Conservation (phyloP, 1,140 invertebrate species). For the Linepithema humile region DNA sequence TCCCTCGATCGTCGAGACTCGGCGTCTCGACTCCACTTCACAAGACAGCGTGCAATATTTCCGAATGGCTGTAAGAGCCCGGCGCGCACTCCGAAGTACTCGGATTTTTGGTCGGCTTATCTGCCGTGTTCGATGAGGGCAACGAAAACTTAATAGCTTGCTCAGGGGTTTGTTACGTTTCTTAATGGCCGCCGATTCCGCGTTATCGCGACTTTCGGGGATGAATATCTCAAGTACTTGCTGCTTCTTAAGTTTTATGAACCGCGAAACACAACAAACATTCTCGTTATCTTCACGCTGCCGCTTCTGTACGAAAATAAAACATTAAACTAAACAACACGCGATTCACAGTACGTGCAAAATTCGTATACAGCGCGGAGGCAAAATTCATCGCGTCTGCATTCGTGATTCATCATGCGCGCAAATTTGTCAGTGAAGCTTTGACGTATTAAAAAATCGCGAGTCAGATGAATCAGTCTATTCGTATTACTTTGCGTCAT, state of each 20-base stretch:
- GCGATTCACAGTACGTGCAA: too few species aligned
- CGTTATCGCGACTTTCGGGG: slow-evolving; percentile 42
- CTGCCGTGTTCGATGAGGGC: slow-evolving; percentile 37
- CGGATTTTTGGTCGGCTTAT: slow-evolving; percentile 13
- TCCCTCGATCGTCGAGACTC: not conserved
- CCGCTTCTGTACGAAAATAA: not conserved
- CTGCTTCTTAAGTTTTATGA: slow-evolving; percentile 20
- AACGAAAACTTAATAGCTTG: slow-evolving; percentile 56
- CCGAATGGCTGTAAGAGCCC: not conserved
- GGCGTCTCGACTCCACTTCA: not conserved
- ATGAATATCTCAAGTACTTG: slow-evolving; percentile 44
- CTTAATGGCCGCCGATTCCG: not conserved
- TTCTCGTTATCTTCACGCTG: not conserved
- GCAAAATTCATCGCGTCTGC: too few species aligned
- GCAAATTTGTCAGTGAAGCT: too few species aligned
- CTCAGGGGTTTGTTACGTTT: slow-evolving; percentile 39
- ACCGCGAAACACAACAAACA: slow-evolving; percentile 19
- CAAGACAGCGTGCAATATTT: not conserved
- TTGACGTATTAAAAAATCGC: too few species aligned
- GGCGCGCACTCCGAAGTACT: not conserved
- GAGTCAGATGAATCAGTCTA: too few species aligned
- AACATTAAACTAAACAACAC: too few species aligned
- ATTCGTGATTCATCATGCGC: too few species aligned
- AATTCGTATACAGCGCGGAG: too few species aligned
- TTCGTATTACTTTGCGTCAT: too few species aligned